Conservation (phyloP, 2,888 invertebrate genomes). For the Troides helena region DNA sequence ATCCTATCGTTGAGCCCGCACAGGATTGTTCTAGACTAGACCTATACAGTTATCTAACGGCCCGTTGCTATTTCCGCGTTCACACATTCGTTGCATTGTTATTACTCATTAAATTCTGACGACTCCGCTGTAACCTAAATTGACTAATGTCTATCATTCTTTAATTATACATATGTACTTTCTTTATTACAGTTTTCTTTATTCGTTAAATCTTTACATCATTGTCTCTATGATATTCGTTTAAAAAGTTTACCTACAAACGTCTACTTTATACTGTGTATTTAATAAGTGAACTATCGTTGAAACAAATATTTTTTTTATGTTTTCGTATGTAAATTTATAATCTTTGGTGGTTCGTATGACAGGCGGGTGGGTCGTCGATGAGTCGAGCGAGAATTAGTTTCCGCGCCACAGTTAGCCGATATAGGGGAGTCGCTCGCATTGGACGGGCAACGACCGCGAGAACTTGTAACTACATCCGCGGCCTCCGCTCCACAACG, state of each 20-base stretch:
- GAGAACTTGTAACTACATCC: conserved; percentile 79
- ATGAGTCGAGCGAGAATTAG: conserved; percentile 33
- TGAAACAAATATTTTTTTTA: not conserved
- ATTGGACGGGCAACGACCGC: conserved; percentile 75
- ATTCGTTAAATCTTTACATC: no score
- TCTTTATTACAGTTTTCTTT: no score
- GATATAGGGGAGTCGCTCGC: conserved; percentile 73
- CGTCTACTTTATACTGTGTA: not conserved
- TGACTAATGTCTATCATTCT: not conserved
- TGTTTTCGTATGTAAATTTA: not conserved
- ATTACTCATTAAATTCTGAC: conserved; percentile 43
- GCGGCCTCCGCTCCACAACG: conserved; percentile 51
- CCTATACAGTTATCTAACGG: conserved; percentile 76
- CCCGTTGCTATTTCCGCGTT: conserved; percentile 68
- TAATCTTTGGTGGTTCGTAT: not conserved
- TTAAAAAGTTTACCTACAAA: not conserved
- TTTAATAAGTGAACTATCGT: not conserved
- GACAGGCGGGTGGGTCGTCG: conserved; percentile 26
- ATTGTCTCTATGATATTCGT: no score
- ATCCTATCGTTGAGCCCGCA: conserved; percentile 58
- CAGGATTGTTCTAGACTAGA: conserved; percentile 73
- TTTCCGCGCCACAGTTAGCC: conserved; percentile 62
- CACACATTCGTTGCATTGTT: conserved; percentile 61
- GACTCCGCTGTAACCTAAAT: conserved; percentile 1
- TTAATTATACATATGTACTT: not conserved